Percentiles rank a stretch among this genome's conserved stretches.
Conservation (phyloP, 2,113 vertebrate genomes). For the Podarcis raffonei region DNA sequence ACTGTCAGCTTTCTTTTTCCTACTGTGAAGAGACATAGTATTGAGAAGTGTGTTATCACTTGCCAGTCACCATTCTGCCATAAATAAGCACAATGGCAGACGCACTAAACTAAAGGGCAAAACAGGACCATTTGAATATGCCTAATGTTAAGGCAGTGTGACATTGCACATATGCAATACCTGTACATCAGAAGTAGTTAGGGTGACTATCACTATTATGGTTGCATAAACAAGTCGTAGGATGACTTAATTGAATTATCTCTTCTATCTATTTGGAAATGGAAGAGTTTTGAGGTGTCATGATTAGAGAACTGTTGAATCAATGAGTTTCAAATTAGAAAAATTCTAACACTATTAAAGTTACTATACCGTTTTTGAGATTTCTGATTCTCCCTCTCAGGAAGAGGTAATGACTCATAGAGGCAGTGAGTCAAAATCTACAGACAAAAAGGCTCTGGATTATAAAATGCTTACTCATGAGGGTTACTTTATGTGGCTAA, state of each 20-base stretch:
- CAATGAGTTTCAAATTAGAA: neutral
- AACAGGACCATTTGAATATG: neutral
- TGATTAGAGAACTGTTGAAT: neutral
- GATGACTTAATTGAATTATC: neutral
- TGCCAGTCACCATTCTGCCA: neutral
- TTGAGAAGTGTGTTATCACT: neutral
- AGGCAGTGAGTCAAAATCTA: slow-evolving; percentile 25
- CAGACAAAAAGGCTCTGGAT: slow-evolving; percentile 54
- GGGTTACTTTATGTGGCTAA: neutral
- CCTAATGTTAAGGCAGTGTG: neutral
- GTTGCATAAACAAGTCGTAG: neutral
- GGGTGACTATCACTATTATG: neutral
- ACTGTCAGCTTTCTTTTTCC: neutral
- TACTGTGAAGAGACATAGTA: neutral
- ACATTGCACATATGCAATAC: neutral
- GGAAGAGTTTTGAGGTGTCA: neutral
- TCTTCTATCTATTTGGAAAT: slow-evolving; percentile 1
- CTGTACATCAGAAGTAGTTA: neutral
- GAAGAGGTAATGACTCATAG: neutral
- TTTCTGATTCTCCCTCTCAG: neutral
- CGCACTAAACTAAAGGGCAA: neutral
- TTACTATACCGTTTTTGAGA: neutral
- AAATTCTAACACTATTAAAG: neutral
- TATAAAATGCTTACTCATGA: slow-evolving; percentile 31
- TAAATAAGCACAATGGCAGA: neutral